Base-by-base conservation (phyloP, 2,113 vertebrate species). In the Reinhardtius hippoglossoides region DNA sequence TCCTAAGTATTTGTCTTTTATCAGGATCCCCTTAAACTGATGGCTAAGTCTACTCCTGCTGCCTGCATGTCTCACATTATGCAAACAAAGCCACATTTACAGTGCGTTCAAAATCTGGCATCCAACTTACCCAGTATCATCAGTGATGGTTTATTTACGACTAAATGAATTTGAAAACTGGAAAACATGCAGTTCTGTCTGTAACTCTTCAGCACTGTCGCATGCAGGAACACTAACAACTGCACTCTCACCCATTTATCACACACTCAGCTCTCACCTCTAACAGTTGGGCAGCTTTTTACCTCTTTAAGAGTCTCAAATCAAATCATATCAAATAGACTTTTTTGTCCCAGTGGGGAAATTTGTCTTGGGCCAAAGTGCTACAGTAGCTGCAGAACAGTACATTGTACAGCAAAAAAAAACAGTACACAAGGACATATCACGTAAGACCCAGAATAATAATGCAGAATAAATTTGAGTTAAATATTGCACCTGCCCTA, bases 161-260 rank as follows among this genome's bases (percentile, higher is more conserved):
- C 24, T 2, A 12, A 20, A 50, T 13, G 14, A 0, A 2, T 54
- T 42, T 16, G 1, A 27, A 64, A 57, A 52, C 24, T 26, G 16
- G 16, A 44, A 18, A 35, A 31, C 35, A 14, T 60, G 16, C 31
- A 31, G 9, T 35, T 42, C 58, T 50, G 2, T 67, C 44, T 67
- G 21, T 0, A 37, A 16, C 18, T 20, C 4, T 27, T 27, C 27
- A 31, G 31, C 31, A 31, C 31, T 31, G 31, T 31, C 31, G 1
- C 31, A 31, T 31, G 6, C 31, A 31, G 31, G 31, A 1, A 31
- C 31, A 31, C 31, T 31, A 31, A 7, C 31, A 31, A 31, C 10
- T 26, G 44, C 70, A 55, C 44, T 48, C 21, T 16, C 7, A 76
- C 44, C 50, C 35, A 20, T 67, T 26, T 7, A 21, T 55, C 56